Base-by-base conservation (phyloP, 1,140 invertebrate genomes). In the Pachyrhynchus sulphureomaculatus region DNA sequence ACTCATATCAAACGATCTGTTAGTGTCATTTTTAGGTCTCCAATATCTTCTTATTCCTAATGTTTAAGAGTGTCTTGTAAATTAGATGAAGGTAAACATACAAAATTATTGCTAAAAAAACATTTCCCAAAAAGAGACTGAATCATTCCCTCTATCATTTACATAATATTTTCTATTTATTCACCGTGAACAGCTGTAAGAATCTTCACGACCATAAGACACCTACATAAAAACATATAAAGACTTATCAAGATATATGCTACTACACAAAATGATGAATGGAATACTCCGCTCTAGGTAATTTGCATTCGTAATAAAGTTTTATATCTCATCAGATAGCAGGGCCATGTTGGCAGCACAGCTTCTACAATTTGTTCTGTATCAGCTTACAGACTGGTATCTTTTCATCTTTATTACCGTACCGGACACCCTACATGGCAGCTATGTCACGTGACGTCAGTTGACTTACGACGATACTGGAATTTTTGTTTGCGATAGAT, bases 311-410 rank as follows among this genome's bases (percentile, higher is more conserved):
- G 57, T 66, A 65, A 62, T 67, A 63, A 55, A 52, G 59, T 57
- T 63, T 65, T 67, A 67, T 67, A 68, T 67, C 53, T 65, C 68
- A 70, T 70, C 68, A 70, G 70, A 70, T 69, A 70, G 63, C 52
- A 37, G 53, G 64, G 48, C 65, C 62, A 69, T 67, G 68, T 67
- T 68, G 66, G 68, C 68, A 70, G 66, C 68, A 67, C 64, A 70
- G 70, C 68, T 68, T 67, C 68, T 72, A 72, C 70, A 72, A 73
- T 73, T 73, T 73, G 72, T 73, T 71, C 66, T 54, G 66, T 73
- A 73, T 72, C 71, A 70, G 59, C 57, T 72, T 72, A 72, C 71
- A 66, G 37, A 42, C 34, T 59, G 64, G 56, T 70, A 71, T 72
- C 69, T 70, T 62, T 65, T 49, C 67, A 72, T 71, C 72, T 72